Conservation (phyloP, 2,888 invertebrate genomes). For the Eupithecia tripunctaria region DNA sequence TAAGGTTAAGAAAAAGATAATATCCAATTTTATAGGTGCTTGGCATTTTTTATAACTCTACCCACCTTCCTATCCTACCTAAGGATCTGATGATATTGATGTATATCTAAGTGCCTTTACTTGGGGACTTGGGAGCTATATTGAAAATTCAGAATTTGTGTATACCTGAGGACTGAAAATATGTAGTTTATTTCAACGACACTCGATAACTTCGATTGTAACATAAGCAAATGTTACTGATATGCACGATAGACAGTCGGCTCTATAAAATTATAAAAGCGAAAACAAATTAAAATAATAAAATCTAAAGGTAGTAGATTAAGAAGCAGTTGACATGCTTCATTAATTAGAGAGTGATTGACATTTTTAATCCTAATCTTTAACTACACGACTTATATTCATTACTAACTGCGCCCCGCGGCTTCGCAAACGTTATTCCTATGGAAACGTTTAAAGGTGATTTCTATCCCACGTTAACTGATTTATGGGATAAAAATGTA, state of each 20-base stretch:
- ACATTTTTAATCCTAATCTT: neutral
- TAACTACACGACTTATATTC: neutral
- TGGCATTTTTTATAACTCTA: constrained; percentile 32
- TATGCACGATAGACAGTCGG: neutral
- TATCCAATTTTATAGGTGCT: constrained; percentile 38
- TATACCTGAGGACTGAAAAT: neutral
- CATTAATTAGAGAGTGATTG: neutral
- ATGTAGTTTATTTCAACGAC: neutral
- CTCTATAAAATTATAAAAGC: no score
- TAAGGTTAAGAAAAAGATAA: constrained; percentile 43
- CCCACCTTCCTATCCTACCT: constrained; percentile 25
- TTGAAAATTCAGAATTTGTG: neutral
- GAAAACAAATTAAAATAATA: neutral
- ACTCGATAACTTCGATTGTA: neutral
- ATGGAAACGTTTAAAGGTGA: no score
- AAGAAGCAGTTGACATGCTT: neutral
- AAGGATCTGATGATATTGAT: constrained; percentile 19
- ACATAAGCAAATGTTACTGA: neutral
- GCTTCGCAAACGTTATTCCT: no score
- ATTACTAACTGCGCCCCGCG: no score
- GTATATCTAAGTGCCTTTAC: neutral
- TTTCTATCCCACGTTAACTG: no score
- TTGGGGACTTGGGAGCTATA: neutral
- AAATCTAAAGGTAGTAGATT: neutral
- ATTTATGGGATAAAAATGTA: no score